These are phyloP conservation scores for Perizoma affinitatum DNA, from an alignment of 2,888 invertebrate genomes.

Conservation along the genomic window DNA sequence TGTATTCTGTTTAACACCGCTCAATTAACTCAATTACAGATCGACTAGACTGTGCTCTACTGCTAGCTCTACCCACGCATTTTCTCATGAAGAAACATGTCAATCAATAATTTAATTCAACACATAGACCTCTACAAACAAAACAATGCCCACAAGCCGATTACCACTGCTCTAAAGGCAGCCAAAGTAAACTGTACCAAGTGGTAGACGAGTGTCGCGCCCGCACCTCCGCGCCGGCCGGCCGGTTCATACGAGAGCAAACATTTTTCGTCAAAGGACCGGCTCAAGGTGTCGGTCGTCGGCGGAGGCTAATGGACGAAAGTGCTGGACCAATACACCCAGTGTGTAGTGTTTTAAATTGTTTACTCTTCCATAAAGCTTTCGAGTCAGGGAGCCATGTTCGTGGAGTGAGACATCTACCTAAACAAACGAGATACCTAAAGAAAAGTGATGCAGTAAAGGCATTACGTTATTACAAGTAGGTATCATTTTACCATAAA, in stretches of 20 bases:
- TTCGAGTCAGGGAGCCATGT: constrained; percentile 64
- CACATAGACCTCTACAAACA: constrained; percentile 41
- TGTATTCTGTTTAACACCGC: no score
- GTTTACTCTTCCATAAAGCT: constrained; percentile 83
- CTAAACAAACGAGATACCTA: constrained; percentile 51
- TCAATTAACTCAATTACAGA: no score
- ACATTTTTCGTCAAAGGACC: constrained; percentile 77
- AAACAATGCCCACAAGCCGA: constrained; percentile 57
- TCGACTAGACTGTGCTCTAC: no score
- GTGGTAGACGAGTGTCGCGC: constrained; percentile 66
- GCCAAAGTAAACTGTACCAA: constrained; percentile 68
- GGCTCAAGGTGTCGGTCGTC: constrained; percentile 76
- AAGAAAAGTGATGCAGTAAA: constrained; percentile 32
- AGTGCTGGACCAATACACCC: constrained; percentile 80
- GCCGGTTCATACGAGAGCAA: constrained; percentile 57
- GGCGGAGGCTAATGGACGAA: constrained; percentile 77
- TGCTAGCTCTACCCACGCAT: constrained; percentile 11
- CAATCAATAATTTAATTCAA: constrained; percentile 35
- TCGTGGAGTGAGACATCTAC: constrained; percentile 57
- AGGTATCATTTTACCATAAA: constrained; percentile 23
- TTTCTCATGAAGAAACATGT: constrained; percentile 26
- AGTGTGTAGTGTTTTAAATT: constrained; percentile 83
- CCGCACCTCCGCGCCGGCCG: constrained; percentile 56
- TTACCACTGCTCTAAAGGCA: constrained; percentile 52
- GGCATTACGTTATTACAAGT: constrained; percentile 21